Evolutionary conservation across 2,888 invertebrate genomes (phyloP).

Genomic region (Drosophila paracracens): DNA sequence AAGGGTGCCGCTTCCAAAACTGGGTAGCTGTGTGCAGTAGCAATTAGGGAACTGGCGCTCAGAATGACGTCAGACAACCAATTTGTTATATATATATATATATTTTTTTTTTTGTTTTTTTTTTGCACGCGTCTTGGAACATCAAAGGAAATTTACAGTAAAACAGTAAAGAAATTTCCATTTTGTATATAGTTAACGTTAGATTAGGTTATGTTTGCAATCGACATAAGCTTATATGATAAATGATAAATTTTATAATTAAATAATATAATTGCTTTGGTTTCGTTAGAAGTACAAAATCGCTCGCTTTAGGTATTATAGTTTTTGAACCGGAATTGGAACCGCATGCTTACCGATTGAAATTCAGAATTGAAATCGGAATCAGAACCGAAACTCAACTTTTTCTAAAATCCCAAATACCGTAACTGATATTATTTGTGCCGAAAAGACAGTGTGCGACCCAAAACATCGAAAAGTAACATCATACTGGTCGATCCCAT

Average conservation of each 20-base stretch:
- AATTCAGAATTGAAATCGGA: background rate
- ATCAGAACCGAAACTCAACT: background rate
- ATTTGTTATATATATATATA: slow-evolving; percentile 7
- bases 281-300: background rate
- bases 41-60: slow-evolving; percentile 12
- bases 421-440: background rate
- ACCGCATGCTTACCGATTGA: background rate
- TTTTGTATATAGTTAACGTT: background rate
- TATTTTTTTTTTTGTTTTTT: background rate
- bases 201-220: background rate
- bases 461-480: no score
- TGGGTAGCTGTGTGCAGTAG: slow-evolving; percentile 2
- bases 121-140: background rate
- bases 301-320: background rate
- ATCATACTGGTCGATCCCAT: no score
- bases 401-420: background rate
- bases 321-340: background rate
- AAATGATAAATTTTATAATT: no score
- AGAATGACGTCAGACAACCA: slow-evolving; percentile 28
- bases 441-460: no score
- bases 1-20: background rate
- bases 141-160: background rate
- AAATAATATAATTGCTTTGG: background rate
- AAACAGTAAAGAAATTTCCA: background rate
- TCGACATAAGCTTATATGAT: no score